Conservation (phyloP, 2,113 vertebrate genomes). For the Castor canadensis region DNA sequence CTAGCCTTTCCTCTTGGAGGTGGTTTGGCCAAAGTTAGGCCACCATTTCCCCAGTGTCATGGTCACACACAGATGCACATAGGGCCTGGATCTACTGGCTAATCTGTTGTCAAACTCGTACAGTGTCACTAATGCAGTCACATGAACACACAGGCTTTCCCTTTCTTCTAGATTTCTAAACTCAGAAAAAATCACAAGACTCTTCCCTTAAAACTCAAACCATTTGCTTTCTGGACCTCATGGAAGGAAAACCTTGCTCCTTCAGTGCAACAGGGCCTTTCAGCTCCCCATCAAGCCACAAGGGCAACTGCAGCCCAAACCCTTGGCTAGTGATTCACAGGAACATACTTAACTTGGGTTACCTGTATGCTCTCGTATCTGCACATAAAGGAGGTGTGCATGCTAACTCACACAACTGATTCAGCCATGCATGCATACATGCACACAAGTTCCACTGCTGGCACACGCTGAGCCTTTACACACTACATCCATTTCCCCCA, state of each 20-base stretch:
- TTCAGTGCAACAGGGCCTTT: not conserved
- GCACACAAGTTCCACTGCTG: not conserved
- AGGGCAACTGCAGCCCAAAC: not conserved
- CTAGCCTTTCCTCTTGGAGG: not conserved
- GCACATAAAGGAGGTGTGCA: not conserved
- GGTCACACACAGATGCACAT: not conserved
- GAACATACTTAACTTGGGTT: not conserved
- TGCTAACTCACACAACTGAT: not conserved
- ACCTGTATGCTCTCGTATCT: rapidly evolving
- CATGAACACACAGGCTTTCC: not conserved
- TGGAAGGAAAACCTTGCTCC: not conserved
- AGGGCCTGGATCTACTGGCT: not conserved
- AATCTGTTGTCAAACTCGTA: not conserved
- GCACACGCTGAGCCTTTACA: not conserved
- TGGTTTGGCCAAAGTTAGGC: not conserved
- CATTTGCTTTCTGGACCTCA: not conserved
- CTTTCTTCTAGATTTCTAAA: not conserved
- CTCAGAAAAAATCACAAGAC: not conserved
- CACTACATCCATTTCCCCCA: not conserved
- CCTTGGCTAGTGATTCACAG: not conserved
- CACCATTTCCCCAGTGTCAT: not conserved
- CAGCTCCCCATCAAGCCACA: not conserved
- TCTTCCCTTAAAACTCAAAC: not conserved
- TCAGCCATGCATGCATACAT: not conserved
- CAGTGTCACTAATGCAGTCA: not conserved